phyloP scores from a whole-genome alignment of 2,797 vertebrate species.

The Dendrocincla fuliginosa region DNA sequence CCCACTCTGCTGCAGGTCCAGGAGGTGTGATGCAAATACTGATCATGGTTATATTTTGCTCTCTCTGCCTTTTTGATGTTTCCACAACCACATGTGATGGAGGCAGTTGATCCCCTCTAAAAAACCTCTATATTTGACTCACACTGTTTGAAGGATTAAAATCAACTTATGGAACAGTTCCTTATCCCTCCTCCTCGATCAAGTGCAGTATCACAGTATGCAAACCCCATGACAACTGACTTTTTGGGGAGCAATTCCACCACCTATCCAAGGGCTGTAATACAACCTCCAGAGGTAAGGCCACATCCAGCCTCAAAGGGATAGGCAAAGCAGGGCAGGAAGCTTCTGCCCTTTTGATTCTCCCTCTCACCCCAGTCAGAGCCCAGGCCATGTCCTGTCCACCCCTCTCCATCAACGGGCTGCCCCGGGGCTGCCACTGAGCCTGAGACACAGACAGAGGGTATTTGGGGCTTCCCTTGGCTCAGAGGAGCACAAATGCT shows the following conservation, averaged over 20 bases:
- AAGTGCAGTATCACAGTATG: background rate
- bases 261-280: background rate
- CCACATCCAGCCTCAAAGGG: background rate
- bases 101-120: background rate
- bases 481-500: background rate
- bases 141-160: background rate
- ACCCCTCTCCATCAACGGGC: rapidly evolving
- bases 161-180: background rate
- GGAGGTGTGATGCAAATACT: background rate
- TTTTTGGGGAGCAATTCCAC: background rate
- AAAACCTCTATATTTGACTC: background rate
- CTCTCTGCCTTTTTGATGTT: background rate
- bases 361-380: background rate
- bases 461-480: background rate
- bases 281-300: background rate
- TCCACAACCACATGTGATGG: rapidly evolving
- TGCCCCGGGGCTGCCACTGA: background rate
- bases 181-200: background rate
- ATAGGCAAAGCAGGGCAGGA: background rate
- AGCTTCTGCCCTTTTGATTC: background rate
- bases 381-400: background rate
- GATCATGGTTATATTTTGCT: background rate
- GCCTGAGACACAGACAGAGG: background rate
- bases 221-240: rapidly evolving
- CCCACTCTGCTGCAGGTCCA: background rate